Conservation (phyloP, 2,888 invertebrate species). For the Stenolophus ochropezus region DNA sequence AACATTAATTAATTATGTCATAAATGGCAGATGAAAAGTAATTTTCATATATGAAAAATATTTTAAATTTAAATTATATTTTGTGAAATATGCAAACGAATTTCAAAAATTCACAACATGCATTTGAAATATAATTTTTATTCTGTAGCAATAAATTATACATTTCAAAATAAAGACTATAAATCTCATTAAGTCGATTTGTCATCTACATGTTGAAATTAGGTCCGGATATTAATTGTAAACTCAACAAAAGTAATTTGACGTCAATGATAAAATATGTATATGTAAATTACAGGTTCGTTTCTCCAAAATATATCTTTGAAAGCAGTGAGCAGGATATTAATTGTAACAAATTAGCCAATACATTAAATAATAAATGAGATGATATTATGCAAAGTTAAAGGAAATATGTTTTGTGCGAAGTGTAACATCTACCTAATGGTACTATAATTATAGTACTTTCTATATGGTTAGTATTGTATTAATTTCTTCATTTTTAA, state of each 20-base stretch:
- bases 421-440: slow-evolving; percentile 27
- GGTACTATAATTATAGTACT: slow-evolving; percentile 51
- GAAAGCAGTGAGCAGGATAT: neutral
- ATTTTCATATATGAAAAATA: too few species aligned
- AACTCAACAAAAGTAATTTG: neutral
- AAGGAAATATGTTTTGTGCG: slow-evolving; percentile 30
- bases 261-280: slow-evolving; percentile 10
- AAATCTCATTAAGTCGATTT: neutral
- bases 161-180: too few species aligned
- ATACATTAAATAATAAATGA: slow-evolving; percentile 35
- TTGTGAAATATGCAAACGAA: too few species aligned
- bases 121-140: too few species aligned
- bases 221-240: neutral
- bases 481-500: slow-evolving; percentile 56
- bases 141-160: too few species aligned
- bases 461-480: slow-evolving; percentile 50
- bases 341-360: slow-evolving; percentile 6
- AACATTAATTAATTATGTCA: too few species aligned
- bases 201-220: neutral
- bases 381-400: slow-evolving; percentile 51
- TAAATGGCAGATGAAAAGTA: too few species aligned
- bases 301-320: neutral
- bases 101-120: too few species aligned
- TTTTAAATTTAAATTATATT: too few species aligned
- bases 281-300: neutral